Conservation (phyloP, 2,113 vertebrate genomes). For the Sprattus sprattus region DNA sequence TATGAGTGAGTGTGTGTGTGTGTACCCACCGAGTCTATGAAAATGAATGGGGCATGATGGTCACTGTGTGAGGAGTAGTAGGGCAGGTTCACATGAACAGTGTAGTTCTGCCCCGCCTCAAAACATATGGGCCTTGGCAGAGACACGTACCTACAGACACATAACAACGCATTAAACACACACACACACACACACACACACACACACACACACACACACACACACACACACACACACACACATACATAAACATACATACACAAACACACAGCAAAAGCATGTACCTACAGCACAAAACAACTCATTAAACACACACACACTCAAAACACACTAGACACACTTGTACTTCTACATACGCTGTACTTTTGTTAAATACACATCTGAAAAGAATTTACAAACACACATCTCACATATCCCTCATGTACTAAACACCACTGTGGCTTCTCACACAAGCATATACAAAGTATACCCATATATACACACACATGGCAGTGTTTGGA, state of each 20-base stretch:
- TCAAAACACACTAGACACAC: too few species aligned
- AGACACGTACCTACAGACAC: conserved; percentile 76
- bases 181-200: neutral
- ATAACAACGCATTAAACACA: conserved; percentile 11
- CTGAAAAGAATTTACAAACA: too few species aligned
- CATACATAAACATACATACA: too few species aligned
- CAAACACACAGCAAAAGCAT: too few species aligned
- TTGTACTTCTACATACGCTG: too few species aligned
- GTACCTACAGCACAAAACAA: too few species aligned
- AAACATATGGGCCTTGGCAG: conserved; percentile 85
- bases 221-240: neutral
- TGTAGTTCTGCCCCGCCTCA: conserved; percentile 89
- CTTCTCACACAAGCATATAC: too few species aligned
- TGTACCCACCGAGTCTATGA: conserved; percentile 89
- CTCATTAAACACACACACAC: too few species aligned
- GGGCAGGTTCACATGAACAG: conserved; percentile 78
- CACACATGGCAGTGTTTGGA: neutral
- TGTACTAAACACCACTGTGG: too few species aligned
- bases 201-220: neutral
- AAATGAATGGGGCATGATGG: conserved; percentile 82
- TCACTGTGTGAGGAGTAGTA: conserved; percentile 75
- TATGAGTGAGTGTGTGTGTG: neutral
- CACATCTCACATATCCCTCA: too few species aligned
- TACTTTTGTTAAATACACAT: too few species aligned
- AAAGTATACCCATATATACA: too few species aligned